These are phyloP conservation scores for Oophaga pumilio DNA, from an alignment of 2,113 vertebrate genomes.

Conservation along the genomic window DNA sequence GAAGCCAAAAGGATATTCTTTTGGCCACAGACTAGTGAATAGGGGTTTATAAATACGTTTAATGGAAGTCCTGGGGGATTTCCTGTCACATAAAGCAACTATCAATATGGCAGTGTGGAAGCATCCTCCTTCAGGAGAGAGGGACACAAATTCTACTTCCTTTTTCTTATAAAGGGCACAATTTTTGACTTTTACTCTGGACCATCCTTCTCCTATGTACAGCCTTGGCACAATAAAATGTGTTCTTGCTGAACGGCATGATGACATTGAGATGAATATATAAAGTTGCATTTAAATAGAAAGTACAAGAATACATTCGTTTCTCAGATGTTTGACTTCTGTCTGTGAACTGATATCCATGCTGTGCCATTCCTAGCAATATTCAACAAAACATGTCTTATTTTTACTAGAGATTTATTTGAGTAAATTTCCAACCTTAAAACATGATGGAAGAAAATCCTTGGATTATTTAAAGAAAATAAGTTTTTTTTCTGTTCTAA, in stretches of 20 bases:
- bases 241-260: background rate
- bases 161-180: no score
- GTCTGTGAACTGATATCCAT: background rate
- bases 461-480: conserved; percentile 32
- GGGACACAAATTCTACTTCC: no score
- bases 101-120: no score
- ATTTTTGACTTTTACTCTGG: no score
- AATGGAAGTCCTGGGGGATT: no score
- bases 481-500: background rate
- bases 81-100: no score
- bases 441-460: conserved; percentile 41
- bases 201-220: background rate
- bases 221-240: background rate
- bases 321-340: background rate
- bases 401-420: conserved; percentile 42
- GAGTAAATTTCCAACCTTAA: conserved; percentile 49
- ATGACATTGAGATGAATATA: background rate
- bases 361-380: background rate
- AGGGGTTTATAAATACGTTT: no score
- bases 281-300: background rate
- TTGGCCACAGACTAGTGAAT: no score
- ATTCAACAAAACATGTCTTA: conserved; percentile 39
- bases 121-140: no score
- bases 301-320: background rate
- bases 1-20: no score